phyloP scores from a whole-genome alignment of 1,140 invertebrate species.

The Linepithema humile region DNA sequence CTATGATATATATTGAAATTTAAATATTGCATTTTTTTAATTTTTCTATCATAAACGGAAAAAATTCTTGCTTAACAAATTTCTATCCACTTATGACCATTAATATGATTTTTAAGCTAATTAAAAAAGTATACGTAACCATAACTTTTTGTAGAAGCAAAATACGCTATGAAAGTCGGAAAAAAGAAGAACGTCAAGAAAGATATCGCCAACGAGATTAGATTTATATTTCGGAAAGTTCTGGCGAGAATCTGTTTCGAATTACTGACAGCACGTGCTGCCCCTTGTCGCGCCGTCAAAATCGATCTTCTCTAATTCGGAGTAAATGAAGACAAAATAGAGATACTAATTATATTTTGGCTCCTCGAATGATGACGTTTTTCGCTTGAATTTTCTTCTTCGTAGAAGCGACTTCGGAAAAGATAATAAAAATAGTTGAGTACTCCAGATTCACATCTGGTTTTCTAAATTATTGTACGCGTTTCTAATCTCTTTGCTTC shows the following conservation, averaged over 20 bases:
- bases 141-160: background rate
- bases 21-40: background rate
- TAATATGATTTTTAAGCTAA: background rate
- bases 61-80: background rate
- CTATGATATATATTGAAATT: background rate
- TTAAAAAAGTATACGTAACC: background rate
- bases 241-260: slow-evolving; percentile 42
- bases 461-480: slow-evolving; percentile 30
- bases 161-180: background rate
- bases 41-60: background rate
- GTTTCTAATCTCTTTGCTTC: background rate
- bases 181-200: background rate
- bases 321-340: slow-evolving; percentile 42
- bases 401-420: background rate
- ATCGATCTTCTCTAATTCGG: background rate
- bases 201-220: background rate
- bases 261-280: slow-evolving; percentile 36
- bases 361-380: background rate
- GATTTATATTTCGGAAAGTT: slow-evolving; percentile 27
- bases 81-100: background rate
- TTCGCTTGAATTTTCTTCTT: background rate
- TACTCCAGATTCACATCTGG: background rate
- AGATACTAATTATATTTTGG: slow-evolving; percentile 16
- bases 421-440: slow-evolving; percentile 24
- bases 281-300: background rate